Evolutionary conservation across 2,888 invertebrate genomes (phyloP).

Genomic region (Parelbella ahira): DNA sequence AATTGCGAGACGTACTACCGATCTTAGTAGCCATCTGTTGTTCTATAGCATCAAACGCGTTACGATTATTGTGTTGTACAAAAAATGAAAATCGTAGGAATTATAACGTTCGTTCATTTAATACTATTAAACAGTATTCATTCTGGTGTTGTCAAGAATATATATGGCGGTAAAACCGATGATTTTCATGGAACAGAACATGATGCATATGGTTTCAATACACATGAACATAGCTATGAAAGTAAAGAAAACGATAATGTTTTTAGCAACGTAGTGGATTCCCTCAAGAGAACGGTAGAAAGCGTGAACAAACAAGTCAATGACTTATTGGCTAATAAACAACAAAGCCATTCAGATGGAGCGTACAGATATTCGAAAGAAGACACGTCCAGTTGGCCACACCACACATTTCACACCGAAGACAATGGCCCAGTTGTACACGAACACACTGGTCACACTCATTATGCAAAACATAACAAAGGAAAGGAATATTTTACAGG

Average conservation of each 20-base stretch:
- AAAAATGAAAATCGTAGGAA: slow-evolving; percentile 14
- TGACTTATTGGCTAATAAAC: neutral
- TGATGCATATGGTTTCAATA: neutral
- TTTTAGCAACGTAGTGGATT: neutral
- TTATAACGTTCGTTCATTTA: slow-evolving; percentile 3
- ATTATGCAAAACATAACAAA: neutral
- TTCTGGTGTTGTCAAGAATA: slow-evolving; percentile 6
- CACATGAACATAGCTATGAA: slow-evolving; percentile 2
- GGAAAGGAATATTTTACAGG: neutral
- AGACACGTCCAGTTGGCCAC: slow-evolving; percentile 7
- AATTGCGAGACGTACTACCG: neutral
- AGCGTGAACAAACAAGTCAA: slow-evolving; percentile 1
- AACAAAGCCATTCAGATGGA: slow-evolving; percentile 2
- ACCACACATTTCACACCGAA: neutral
- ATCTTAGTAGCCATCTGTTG: slow-evolving; percentile 1
- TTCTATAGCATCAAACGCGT: slow-evolving; percentile 1
- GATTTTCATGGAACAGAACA: too few relatives aligned
- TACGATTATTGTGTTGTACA: neutral
- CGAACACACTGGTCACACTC: neutral
- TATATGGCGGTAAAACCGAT: too few relatives aligned
- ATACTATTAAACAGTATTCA: neutral
- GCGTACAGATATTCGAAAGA: neutral
- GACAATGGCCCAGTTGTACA: neutral
- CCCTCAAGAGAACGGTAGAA: neutral
- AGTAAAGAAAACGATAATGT: neutral